These are phyloP conservation scores for Heterotilapia buettikoferi DNA, from an alignment of 2,113 vertebrate species.

Conservation along the genomic window DNA sequence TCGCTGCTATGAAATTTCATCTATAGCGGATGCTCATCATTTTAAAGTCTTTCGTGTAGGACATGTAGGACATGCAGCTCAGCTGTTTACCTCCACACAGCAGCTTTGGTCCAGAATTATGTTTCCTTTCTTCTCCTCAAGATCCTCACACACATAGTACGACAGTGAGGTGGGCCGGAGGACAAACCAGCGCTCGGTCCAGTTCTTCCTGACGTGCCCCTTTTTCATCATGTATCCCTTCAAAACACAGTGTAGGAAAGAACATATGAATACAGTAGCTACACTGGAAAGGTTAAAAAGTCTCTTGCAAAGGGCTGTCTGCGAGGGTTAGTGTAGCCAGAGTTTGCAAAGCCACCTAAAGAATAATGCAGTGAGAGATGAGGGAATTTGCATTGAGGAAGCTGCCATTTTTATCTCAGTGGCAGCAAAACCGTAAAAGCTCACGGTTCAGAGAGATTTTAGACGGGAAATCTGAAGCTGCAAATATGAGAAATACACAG, in stretches of 20 bases:
- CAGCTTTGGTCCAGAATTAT: constrained; percentile 83
- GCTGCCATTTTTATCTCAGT: background rate
- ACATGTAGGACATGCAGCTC: background rate
- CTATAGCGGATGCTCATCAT: background rate
- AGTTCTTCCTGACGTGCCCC: constrained; percentile 93
- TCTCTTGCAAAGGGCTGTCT: background rate
- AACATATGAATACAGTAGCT: background rate
- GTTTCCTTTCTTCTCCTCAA: constrained; percentile 88
- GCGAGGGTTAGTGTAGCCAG: background rate
- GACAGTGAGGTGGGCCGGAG: constrained; percentile 82
- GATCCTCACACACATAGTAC: constrained; percentile 88
- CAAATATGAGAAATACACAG: background rate
- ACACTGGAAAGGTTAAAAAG: background rate
- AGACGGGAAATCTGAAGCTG: background rate
- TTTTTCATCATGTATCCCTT: constrained; percentile 98
- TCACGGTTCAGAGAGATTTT: background rate
- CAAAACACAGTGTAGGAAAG: constrained; percentile 1
- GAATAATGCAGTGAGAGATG: background rate
- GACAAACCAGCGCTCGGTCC: constrained; percentile 96
- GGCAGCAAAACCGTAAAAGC: background rate
- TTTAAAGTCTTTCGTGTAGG: background rate
- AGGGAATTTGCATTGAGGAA: background rate
- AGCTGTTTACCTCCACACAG: constrained; percentile 82
- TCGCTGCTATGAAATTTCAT: background rate
- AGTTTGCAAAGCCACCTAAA: background rate